These are phyloP conservation scores for Rosalia funebris DNA, from an alignment of 2,888 invertebrate genomes.

Conservation along the genomic window DNA sequence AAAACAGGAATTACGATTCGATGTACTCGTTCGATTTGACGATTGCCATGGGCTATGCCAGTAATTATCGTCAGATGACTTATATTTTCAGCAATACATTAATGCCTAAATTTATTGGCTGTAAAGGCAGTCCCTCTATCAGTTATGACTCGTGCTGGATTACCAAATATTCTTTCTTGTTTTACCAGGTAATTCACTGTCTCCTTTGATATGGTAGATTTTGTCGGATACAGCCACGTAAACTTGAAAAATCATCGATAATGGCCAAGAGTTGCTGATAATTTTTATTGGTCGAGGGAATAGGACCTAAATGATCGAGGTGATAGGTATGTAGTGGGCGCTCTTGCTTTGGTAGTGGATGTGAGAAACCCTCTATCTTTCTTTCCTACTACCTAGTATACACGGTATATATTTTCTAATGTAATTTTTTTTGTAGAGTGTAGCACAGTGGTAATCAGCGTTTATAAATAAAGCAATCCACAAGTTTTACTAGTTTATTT, in stretches of 20 bases:
- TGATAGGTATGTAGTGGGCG: conserved; percentile 45
- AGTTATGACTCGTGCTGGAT: conserved; percentile 43
- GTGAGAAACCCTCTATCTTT: conserved; percentile 50
- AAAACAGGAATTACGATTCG: conserved; percentile 51
- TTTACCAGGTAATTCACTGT: conserved; percentile 37
- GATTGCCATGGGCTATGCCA: conserved; percentile 55
- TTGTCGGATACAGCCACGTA: conserved; percentile 52
- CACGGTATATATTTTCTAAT: conserved; percentile 45
- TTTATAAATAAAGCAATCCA: too few species aligned
- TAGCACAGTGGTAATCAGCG: too few species aligned
- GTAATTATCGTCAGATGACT: conserved; percentile 48
- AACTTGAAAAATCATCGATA: conserved; percentile 55
- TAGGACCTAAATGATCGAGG: conserved; percentile 50
- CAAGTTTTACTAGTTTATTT: too few species aligned
- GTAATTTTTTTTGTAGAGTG: too few species aligned
- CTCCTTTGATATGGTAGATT: conserved; percentile 45
- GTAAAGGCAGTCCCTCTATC: conserved; percentile 59
- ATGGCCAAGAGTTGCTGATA: conserved; percentile 52
- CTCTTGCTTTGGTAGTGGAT: conserved; percentile 5
- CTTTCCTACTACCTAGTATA: conserved; percentile 48
- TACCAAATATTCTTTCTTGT: conserved; percentile 42
- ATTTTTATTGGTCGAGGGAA: conserved; percentile 49
- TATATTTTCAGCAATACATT: conserved; percentile 55
- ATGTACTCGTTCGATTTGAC: conserved; percentile 56
- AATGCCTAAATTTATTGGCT: conserved; percentile 53